These are phyloP conservation scores for Microcebus tavaratra DNA, from an alignment of 2,113 vertebrate species.

Conservation along the genomic window DNA sequence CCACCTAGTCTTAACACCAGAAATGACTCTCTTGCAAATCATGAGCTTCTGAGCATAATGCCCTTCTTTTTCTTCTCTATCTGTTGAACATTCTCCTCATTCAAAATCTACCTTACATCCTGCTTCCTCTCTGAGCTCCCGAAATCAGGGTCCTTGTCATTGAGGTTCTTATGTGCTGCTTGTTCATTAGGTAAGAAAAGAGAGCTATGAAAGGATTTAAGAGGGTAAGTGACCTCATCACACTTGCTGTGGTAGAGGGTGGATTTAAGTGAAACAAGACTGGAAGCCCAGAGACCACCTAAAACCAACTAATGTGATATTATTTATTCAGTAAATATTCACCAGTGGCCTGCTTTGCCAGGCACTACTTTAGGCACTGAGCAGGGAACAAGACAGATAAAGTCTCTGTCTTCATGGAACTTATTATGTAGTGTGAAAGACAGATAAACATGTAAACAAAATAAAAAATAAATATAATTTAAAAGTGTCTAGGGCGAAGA, in stretches of 20 bases:
- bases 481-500: neutral
- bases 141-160: neutral
- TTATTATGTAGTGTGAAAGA: neutral
- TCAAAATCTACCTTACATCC: neutral
- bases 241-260: neutral
- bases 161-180: neutral
- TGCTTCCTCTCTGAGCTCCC: neutral
- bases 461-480: neutral
- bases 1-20: neutral
- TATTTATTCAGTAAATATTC: neutral
- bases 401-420: neutral
- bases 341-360: neutral
- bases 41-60: neutral
- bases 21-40: neutral
- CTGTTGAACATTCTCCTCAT: neutral
- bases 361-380: neutral
- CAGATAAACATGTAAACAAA: neutral
- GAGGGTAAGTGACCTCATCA: neutral
- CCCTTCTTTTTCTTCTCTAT: neutral
- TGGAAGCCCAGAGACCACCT: neutral
- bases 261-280: neutral
- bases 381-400: neutral
- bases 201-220: neutral
- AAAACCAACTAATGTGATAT: neutral
- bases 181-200: neutral